Percentiles rank a stretch among this genome's conserved stretches.
Conservation (phyloP, 2,113 vertebrate species). For the Dromas ardeola region DNA sequence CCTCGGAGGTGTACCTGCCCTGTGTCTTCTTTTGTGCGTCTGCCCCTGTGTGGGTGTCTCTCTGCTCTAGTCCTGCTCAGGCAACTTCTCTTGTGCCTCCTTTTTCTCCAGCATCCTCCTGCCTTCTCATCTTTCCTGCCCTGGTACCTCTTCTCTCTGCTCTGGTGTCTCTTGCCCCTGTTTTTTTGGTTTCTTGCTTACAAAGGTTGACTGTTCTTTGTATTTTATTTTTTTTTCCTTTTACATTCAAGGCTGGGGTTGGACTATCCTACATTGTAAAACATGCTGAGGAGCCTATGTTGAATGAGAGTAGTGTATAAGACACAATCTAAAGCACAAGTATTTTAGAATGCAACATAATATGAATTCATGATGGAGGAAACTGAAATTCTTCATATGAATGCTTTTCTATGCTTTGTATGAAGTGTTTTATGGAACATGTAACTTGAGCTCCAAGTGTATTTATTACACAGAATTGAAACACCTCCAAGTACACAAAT, state of each 20-base stretch:
- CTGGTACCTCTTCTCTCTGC: background rate
- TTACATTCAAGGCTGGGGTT: background rate
- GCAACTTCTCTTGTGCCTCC: background rate
- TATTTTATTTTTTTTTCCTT: background rate
- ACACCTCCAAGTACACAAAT: background rate
- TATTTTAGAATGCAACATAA: background rate
- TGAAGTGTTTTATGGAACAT: background rate
- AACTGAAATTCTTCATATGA: background rate
- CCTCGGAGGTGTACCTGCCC: rapidly evolving
- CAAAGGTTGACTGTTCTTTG: background rate
- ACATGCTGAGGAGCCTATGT: background rate
- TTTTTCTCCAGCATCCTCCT: background rate
- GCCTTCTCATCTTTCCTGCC: background rate
- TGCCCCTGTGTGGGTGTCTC: background rate
- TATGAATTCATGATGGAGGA: background rate
- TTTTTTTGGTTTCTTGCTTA: background rate
- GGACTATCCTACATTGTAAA: background rate
- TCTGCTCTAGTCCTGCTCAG: background rate
- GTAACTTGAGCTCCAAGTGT: background rate
- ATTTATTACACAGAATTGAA: background rate
- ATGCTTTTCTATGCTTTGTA: background rate
- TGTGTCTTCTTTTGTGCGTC: background rate
- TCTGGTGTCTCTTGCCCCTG: background rate
- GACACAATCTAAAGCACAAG: background rate
- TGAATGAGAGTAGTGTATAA: background rate